phyloP scores from a whole-genome alignment of 2,113 vertebrate genomes.

The Psilopogon haemacephalus region DNA sequence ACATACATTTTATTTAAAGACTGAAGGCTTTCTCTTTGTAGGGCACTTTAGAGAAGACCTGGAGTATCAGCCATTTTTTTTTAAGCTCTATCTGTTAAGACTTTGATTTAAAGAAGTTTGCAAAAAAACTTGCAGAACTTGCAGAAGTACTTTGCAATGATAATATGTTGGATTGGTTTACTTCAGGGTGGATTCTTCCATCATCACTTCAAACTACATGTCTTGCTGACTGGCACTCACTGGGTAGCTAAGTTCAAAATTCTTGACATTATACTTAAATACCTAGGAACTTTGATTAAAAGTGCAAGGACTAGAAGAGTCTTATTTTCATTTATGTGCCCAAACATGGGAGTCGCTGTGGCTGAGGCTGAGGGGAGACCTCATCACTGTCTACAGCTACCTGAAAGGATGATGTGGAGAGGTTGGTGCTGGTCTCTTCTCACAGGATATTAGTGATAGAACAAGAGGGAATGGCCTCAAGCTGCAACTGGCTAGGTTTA shows the following conservation, averaged over 20 bases:
- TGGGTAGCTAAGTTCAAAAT: background rate
- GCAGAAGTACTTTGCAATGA: background rate
- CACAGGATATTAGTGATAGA: no score
- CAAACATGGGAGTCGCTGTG: background rate
- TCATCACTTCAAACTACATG: background rate
- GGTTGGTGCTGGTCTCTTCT: no score
- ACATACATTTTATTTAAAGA: background rate
- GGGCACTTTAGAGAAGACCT: background rate
- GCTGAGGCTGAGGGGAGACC: no score
- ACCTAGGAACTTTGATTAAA: background rate
- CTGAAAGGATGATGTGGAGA: no score
- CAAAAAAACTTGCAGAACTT: background rate
- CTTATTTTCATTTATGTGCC: background rate
- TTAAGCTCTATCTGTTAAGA: background rate
- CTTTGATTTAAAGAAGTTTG: background rate
- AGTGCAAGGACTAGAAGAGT: background rate
- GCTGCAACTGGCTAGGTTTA: no score
- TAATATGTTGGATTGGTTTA: background rate
- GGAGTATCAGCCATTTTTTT: background rate
- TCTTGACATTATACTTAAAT: background rate
- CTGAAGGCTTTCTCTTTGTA: background rate
- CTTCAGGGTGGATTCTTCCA: background rate
- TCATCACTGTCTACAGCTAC: no score
- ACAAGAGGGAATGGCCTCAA: no score
- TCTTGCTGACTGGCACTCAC: background rate